A percentile compares a stretch with the other conserved stretches of the same genome.
phyloP scores from a whole-genome alignment of 1,140 invertebrate genomes.

The Sinella curviseta region DNA sequence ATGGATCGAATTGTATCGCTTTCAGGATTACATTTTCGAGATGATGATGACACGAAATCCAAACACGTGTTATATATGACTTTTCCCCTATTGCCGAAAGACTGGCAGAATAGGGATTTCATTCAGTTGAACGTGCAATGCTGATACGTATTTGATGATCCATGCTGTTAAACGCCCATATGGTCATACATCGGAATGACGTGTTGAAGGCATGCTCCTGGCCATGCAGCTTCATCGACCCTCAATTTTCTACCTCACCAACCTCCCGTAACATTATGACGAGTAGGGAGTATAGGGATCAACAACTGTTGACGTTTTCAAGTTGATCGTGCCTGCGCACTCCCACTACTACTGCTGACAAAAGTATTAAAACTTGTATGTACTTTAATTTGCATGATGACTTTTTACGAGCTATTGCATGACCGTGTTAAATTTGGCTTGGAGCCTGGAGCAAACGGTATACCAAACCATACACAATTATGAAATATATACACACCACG shows the following conservation, averaged over 20 bases:
- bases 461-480: neutral
- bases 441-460: neutral
- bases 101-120: too few species aligned
- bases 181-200: conserved; percentile 20
- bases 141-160: too few species aligned
- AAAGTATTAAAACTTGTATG: neutral
- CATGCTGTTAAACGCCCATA: neutral
- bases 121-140: too few species aligned
- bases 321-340: neutral
- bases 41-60: too few species aligned
- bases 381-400: conserved; percentile 17
- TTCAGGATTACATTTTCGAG: too few species aligned
- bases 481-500: too few species aligned
- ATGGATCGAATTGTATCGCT: too few species aligned
- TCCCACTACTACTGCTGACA: neutral
- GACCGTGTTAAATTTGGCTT: neutral
- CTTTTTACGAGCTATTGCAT: neutral
- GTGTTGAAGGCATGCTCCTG: neutral
- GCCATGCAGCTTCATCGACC: neutral
- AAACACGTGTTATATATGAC: too few species aligned
- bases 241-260: neutral
- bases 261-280: too few species aligned
- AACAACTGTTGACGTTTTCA: conserved; percentile 9
- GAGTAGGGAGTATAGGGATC: too few species aligned
- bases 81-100: too few species aligned